Conservation (phyloP, 2,797 vertebrate genomes). For the Echeneis naucrates region DNA sequence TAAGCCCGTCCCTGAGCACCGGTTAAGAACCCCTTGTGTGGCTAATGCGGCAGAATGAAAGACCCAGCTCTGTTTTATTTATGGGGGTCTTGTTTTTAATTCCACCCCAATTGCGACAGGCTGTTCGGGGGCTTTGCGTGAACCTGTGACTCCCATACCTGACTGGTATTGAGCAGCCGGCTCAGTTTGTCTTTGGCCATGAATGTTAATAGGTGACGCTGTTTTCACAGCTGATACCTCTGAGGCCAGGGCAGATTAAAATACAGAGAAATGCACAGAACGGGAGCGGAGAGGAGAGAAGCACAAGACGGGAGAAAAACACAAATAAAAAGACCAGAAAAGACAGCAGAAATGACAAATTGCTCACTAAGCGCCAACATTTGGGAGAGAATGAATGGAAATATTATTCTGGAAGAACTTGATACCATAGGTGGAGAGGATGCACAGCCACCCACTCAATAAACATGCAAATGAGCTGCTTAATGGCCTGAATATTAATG, state of each 20-base stretch:
- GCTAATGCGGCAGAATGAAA: conserved; percentile 59
- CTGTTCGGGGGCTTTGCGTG: conserved; percentile 41
- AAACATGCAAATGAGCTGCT: conserved; percentile 79
- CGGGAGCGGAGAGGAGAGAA: background rate
- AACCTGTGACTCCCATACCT: conserved; percentile 62
- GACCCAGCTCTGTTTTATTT: conserved; percentile 77
- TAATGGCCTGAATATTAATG: conserved; percentile 78
- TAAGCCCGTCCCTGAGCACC: conserved; percentile 58
- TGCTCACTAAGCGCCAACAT: conserved; percentile 10
- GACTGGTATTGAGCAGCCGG: conserved; percentile 65
- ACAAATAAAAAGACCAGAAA: conserved; percentile 18
- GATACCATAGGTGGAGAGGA: conserved; percentile 51
- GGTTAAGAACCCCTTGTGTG: conserved; percentile 60
- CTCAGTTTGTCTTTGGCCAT: conserved; percentile 68
- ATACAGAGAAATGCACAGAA: conserved; percentile 56
- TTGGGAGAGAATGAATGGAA: conserved; percentile 43
- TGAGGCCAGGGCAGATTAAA: conserved; percentile 67
- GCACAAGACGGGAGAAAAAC: background rate
- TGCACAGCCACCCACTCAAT: conserved; percentile 66
- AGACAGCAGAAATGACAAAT: conserved; percentile 25
- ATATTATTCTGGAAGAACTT: conserved; percentile 48
- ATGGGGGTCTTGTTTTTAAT: conserved; percentile 81
- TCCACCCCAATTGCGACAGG: conserved; percentile 55
- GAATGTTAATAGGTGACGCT: conserved; percentile 85
- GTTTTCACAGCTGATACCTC: conserved; percentile 73